phyloP scores from a whole-genome alignment of 2,888 invertebrate genomes.

The Melipona bicolor region DNA sequence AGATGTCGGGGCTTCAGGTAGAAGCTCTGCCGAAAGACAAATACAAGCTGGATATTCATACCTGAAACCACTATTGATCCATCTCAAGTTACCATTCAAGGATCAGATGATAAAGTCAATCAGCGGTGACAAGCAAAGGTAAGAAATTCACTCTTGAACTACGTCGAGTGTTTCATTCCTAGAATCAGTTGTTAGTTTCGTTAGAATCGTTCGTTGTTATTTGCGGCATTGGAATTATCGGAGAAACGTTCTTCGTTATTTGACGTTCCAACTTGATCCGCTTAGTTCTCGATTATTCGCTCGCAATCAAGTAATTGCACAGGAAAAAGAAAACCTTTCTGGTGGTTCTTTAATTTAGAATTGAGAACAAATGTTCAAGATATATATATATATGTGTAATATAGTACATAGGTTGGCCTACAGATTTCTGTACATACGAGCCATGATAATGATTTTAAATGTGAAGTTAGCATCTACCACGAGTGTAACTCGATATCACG shows the following conservation, averaged over 20 bases:
- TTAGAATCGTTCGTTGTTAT: neutral
- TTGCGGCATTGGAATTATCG: neutral
- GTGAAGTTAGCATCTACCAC: neutral
- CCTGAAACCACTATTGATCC: conserved; percentile 41
- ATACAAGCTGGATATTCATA: conserved; percentile 40
- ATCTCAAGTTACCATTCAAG: conserved; percentile 38
- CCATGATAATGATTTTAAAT: too few species aligned
- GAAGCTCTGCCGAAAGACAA: conserved; percentile 11
- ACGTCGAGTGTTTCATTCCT: neutral
- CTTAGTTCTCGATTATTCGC: neutral
- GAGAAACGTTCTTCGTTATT: too few species aligned
- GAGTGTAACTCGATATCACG: neutral
- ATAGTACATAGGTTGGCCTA: fast-evolving
- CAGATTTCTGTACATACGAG: neutral
- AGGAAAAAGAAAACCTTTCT: neutral
- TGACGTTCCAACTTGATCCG: neutral
- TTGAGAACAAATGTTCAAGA: neutral
- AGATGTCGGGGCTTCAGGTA: conserved; percentile 7
- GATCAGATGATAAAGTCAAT: conserved; percentile 36
- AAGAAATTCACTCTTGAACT: conserved; percentile 17
- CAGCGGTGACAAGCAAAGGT: conserved; percentile 38
- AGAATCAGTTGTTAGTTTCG: neutral
- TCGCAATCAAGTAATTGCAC: neutral
- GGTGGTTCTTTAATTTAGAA: neutral
- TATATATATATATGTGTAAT: too few species aligned